Base-by-base conservation (phyloP, 2,113 vertebrate species). In the Microtus montanus region DNA sequence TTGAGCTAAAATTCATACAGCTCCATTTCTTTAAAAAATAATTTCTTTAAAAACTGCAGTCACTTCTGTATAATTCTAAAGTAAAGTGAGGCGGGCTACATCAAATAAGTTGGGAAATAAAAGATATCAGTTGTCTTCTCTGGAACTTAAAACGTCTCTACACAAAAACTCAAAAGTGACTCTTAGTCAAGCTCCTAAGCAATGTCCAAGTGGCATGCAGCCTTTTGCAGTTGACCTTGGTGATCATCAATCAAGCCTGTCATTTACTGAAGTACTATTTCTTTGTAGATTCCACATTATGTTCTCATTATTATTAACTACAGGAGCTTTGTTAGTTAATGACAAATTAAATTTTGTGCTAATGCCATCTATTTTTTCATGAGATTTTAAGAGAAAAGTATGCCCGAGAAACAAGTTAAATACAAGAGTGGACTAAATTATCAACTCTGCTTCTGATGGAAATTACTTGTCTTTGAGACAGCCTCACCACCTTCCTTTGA, bases 401-500 rank as follows among this genome's bases (percentile, higher is more conserved):
- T 94, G 7, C 17, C 33, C 94, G 35, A 77, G 7, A 3, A 92
- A 86, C 94, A 92, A 63, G 79, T 66, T 64, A 1, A n/a, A 89
- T 20, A 19, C 66, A 0, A 33, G 79, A 9, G n/a, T 75, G 12
- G 80, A 41, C 47, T 1, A 79, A 91, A 0, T 44, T 8, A 83
- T 47, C 54, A 0, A 82, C 87, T 79, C 35, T 95, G 12, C 70
- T 93, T 92, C 78, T 70, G n/a, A 7, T 84, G 92, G 9, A 96
- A 86, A 26, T 95, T 96, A 96, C 0, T 70, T 61, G 96, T 97
- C 58, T 97, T 97, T 97, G 97, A 54, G 93, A 96, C 98, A 99
- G 99, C 99, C 30, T 99, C 99, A 13, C 98, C 99, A 86, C 99
- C 99, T 0, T 95, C 98, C 52, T 99, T 99, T 92, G 98, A 98